Evolutionary conservation across 2,797 vertebrate genomes (phyloP).

Genomic region (Oreochromis grahami): DNA sequence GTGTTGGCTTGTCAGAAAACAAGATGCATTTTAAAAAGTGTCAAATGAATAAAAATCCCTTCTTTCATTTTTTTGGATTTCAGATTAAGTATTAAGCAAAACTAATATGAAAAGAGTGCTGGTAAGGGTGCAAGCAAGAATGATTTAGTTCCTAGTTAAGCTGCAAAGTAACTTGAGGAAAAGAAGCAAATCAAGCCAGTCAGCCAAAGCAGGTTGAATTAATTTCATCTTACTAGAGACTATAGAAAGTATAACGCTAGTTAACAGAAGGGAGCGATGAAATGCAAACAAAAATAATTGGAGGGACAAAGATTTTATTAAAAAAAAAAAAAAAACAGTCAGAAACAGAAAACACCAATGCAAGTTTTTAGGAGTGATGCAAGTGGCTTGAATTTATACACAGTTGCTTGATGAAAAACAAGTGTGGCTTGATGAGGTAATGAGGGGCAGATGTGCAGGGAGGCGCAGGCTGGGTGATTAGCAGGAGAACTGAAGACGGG

Average conservation of each 20-base stretch:
- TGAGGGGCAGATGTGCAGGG: not conserved
- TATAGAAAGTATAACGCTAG: not conserved
- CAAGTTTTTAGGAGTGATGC: not conserved
- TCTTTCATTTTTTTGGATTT: not conserved
- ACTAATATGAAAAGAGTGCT: not conserved
- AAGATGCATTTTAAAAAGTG: not conserved
- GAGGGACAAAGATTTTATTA: not conserved
- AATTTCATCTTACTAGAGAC: not conserved
- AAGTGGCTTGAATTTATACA: not conserved
- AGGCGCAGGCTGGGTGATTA: not conserved
- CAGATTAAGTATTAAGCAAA: not conserved
- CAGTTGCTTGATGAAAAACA: not conserved
- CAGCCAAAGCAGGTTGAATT: not conserved
- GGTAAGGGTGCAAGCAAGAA: not conserved
- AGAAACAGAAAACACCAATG: not conserved
- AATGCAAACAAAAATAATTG: not conserved
- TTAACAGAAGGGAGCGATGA: not conserved
- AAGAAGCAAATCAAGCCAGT: not conserved
- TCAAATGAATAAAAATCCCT: not conserved
- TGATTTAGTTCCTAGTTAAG: not conserved
- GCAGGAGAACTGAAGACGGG: not conserved
- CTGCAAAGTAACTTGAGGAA: not conserved
- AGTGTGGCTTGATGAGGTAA: not conserved
- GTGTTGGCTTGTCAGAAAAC: not conserved
- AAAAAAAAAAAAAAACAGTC: not conserved